Evolutionary conservation across 2,113 vertebrate genomes (phyloP).

Genomic region (Pterocles orientalis): DNA sequence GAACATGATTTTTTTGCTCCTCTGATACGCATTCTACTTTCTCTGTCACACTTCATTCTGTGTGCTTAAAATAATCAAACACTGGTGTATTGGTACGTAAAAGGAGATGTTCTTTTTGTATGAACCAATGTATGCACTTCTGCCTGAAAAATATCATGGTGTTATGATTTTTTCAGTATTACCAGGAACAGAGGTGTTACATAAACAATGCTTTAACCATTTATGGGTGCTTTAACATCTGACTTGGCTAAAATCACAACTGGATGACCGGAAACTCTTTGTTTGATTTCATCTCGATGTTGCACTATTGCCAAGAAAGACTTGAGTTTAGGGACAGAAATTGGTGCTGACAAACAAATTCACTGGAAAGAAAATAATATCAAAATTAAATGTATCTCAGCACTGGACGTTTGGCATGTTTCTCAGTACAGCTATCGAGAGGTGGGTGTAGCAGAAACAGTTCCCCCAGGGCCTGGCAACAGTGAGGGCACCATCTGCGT

Average conservation of each 20-base stretch:
- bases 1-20: not conserved
- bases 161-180: slow-evolving; percentile 47
- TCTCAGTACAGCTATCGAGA: not conserved
- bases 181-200: slow-evolving; percentile 14
- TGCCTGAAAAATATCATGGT: slow-evolving; percentile 8
- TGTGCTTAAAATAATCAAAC: not conserved
- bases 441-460: not conserved
- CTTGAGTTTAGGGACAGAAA: not conserved
- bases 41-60: not conserved
- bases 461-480: slow-evolving; percentile 16
- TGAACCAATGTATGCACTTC: not conserved
- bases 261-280: not conserved
- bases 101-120: not conserved
- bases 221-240: slow-evolving; percentile 23
- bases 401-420: not conserved
- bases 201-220: slow-evolving; percentile 38
- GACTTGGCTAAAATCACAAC: slow-evolving; percentile 11
- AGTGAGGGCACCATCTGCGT: slow-evolving; percentile 32
- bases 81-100: not conserved
- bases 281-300: not conserved
- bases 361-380: not conserved
- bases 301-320: not conserved
- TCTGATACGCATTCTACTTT: not conserved
- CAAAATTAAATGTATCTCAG: not conserved
- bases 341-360: not conserved